Base-by-base conservation (phyloP, 2,797 vertebrate species). In the Pteropus rufus region DNA sequence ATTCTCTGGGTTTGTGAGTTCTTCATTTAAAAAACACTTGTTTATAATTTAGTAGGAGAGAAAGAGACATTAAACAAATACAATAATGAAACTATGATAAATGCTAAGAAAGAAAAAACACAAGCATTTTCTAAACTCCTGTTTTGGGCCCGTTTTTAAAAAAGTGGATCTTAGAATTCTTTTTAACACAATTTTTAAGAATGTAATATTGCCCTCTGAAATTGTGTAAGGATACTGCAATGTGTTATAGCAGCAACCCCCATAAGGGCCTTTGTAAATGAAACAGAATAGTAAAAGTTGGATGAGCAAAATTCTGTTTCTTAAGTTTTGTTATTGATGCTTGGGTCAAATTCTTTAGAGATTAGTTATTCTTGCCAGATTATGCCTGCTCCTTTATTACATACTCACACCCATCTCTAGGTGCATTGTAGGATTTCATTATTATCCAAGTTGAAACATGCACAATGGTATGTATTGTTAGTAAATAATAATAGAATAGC, bases 31-130 rank as follows among this genome's bases (percentile, higher is more conserved):
- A 76, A 82, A 93, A n/a, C 5, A 65, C 11, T 64, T 87, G 19
- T 83, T 91, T 77, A 75, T 91, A 52, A 91, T 93, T 95, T 62
- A 91, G 26, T 86, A 76, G 5, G n/a, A 26, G 16, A 75, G 41
- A 79, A 67, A 93, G 39, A 26, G 24, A 62, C 34, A 67, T 36
- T 73, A 88, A 67, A 56, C 52, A 67, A 83, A 49, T 93, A 91
- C 65, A 18, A 21, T 65, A 92, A 58, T 88, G 62, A 93, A 95
- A 67, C 39, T 70, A 16, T 24, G 15, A 58, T 73, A 82, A 70
- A 52, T 91, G 44, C 21, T 65, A 52, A 81, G 54, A 39, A 89
- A 52, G 52, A 70, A 54, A 70, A 89, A 69, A 86, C 69, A 69
- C 72, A 16, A 31, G 5, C 18, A 65, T 77, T 92, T 92, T 81